Base-by-base conservation (phyloP, 2,113 vertebrate genomes). In the Chamaetylas fuelleborni region DNA sequence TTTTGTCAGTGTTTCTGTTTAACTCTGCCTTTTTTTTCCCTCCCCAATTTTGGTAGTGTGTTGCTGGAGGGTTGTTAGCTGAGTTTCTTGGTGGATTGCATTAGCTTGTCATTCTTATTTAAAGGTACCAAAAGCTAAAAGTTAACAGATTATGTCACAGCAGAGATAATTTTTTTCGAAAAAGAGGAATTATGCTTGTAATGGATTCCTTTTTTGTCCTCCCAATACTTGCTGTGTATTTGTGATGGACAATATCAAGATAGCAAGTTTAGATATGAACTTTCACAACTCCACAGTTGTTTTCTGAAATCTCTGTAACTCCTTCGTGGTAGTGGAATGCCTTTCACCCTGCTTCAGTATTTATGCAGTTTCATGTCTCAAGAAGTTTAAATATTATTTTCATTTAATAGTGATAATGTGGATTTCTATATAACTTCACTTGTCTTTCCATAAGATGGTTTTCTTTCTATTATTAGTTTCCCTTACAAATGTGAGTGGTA, bases 1-100 rank as follows among this genome's bases (percentile, higher is more conserved):
- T 86, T 87, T 48, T 96, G 74, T 80, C 66, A 87, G n/a, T 33
- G 65, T 92, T 94, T 90, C 71, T 72, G n/a, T 78, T 93, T 80
- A 87, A 81, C 31, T 79, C 42, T 79, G 61, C 33, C 40, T 51
- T 38, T 18, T n/a, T 61, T 36, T 51, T 72, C 8, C 43, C 61
- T 47, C n/a, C 20, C 43, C 4, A 34, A 1, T 72, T 70, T 89
- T 60, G 24, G 24, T 87, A 53, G 33, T 57, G 43, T 65, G 28
- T 69, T 87, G 40, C 53, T 81, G 73, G 48, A 67, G 81, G 31
- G 31, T 28, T 76, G 20, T 90, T 83, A 76, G 54, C 54, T 65
- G 53, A 60, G 58, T 74, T 87, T 91, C 66, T 76, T 72, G 26
- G 28, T 81, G 45, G 38, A 64, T 48, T 61, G 40, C 74, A 85